phyloP scores from a whole-genome alignment of 2,797 vertebrate species.

The Odontamblyopus lacepedii region DNA sequence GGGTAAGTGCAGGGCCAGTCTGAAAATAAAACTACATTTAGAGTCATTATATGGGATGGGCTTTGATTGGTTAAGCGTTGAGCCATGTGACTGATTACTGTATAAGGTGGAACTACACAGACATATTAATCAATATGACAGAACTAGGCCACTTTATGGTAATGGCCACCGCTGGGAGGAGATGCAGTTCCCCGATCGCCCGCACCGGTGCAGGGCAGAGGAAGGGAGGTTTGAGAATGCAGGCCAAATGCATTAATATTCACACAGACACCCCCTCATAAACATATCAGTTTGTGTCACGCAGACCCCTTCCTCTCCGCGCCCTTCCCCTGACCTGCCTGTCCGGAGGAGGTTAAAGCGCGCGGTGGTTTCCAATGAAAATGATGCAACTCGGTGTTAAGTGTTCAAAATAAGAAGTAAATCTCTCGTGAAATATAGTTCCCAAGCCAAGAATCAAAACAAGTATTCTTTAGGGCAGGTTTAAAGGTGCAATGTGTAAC shows the following conservation, averaged over 20 bases:
- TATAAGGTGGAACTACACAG: conserved; percentile 86
- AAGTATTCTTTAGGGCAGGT: not conserved
- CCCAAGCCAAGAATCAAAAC: not conserved
- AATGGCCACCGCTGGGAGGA: conserved; percentile 79
- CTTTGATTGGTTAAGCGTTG: conserved; percentile 85
- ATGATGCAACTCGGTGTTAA: not conserved
- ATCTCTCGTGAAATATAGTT: not conserved
- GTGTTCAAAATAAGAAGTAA: not conserved
- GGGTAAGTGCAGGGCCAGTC: not conserved
- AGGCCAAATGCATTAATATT: conserved; percentile 79
- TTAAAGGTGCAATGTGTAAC: not conserved
- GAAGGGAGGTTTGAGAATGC: conserved; percentile 67
- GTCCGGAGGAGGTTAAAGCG: conserved; percentile 6
- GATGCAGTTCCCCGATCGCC: conserved; percentile 61
- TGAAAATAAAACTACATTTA: conserved; percentile 74
- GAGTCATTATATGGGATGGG: conserved; percentile 80
- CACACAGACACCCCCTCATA: conserved; percentile 29
- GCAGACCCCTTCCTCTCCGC: not conserved
- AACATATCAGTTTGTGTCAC: conserved; percentile 33
- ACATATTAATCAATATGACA: conserved; percentile 92
- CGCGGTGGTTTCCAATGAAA: not conserved
- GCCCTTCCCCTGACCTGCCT: conserved; percentile 14
- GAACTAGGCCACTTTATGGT: conserved; percentile 89
- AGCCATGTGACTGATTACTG: conserved; percentile 87
- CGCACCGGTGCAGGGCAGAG: conserved; percentile 77